Evolutionary conservation across 1,140 invertebrate species (phyloP).

Genomic region (Zaprionus taronus): DNA sequence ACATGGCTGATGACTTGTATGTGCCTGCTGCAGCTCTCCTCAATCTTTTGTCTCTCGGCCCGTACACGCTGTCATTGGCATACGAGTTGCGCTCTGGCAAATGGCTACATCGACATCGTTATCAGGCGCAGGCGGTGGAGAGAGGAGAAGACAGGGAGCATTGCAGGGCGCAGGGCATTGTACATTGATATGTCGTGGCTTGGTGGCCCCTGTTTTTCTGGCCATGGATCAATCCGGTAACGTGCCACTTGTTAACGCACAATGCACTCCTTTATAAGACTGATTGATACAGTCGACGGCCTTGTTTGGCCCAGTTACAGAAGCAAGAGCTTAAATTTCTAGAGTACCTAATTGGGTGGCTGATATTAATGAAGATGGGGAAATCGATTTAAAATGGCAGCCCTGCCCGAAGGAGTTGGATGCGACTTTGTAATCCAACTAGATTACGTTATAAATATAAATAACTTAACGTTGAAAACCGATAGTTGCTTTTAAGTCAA

Average conservation of each 20-base stretch:
- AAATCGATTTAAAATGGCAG: neutral
- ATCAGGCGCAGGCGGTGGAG: constrained; percentile 18
- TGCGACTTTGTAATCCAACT: too few species aligned
- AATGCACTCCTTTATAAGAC: constrained; percentile 66
- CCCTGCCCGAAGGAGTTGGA: neutral
- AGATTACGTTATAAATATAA: too few species aligned
- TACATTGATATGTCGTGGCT: constrained; percentile 65
- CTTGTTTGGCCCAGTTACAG: constrained; percentile 22
- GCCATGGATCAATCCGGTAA: constrained; percentile 65
- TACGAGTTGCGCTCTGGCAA: constrained; percentile 50
- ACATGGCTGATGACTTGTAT: constrained; percentile 80
- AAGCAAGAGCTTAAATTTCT: neutral
- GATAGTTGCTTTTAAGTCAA: too few species aligned
- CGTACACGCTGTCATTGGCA: constrained; percentile 69
- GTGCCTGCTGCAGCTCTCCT: constrained; percentile 50
- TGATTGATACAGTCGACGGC: constrained; percentile 64
- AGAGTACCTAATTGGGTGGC: neutral
- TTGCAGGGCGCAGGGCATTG: constrained; percentile 39
- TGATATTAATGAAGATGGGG: neutral
- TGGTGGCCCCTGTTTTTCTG: constrained; percentile 43
- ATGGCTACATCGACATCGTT: constrained; percentile 53
- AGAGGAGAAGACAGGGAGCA: neutral
- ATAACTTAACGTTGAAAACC: too few species aligned
- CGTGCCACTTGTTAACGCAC: constrained; percentile 79
- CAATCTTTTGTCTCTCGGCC: constrained; percentile 70